Evolutionary conservation across 2,888 invertebrate genomes (phyloP).

Genomic region (Chrysolina haemoptera): DNA sequence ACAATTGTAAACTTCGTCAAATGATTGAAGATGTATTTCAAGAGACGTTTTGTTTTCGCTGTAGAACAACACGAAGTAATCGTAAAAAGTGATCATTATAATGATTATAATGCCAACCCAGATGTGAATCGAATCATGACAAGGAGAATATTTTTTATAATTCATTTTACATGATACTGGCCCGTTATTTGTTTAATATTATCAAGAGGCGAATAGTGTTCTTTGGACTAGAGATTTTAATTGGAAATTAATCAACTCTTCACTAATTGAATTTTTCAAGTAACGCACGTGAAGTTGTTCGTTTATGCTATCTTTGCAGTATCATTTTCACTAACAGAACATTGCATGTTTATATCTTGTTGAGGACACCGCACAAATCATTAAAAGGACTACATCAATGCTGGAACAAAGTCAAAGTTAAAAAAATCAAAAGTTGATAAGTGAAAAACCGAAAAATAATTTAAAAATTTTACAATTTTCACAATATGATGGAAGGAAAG

Average conservation of each 20-base stretch:
- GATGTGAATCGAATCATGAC: conserved; percentile 28
- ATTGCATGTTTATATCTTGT: too few relatives aligned
- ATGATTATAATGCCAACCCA: conserved; percentile 19
- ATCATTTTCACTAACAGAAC: too few relatives aligned
- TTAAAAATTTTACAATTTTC: too few relatives aligned
- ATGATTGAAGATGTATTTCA: neutral
- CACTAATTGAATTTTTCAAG: neutral
- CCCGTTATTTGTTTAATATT: conserved; percentile 8
- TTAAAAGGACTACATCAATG: too few relatives aligned
- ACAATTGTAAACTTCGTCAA: too few relatives aligned
- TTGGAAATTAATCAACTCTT: conserved; percentile 12
- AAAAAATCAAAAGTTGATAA: too few relatives aligned
- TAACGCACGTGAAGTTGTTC: neutral
- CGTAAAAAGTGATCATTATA: conserved; percentile 20
- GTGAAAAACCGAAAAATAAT: too few relatives aligned
- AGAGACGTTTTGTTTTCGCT: neutral
- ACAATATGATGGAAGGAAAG: too few relatives aligned
- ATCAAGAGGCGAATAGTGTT: neutral
- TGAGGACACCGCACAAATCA: too few relatives aligned
- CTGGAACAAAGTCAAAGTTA: too few relatives aligned
- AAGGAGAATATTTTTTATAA: conserved; percentile 22
- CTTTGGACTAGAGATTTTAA: neutral
- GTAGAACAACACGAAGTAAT: conserved; percentile 11
- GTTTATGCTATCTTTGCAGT: neutral
- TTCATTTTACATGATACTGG: conserved; percentile 13